Evolutionary conservation across 2,888 invertebrate genomes (phyloP).

Genomic region (Merodon equestris): DNA sequence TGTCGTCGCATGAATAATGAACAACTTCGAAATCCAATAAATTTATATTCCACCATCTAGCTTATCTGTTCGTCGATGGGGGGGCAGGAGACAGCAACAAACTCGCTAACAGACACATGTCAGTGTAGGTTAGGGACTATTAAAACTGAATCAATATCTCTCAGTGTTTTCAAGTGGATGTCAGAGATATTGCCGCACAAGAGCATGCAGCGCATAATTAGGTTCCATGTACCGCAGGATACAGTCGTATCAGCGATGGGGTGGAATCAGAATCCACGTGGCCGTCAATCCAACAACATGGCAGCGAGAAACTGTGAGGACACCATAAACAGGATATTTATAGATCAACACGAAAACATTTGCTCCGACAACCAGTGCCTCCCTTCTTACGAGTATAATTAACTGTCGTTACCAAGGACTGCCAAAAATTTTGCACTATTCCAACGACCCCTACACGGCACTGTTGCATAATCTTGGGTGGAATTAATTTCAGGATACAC

Average conservation of each 20-base stretch:
- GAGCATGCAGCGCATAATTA: constrained; percentile 62
- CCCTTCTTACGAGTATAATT: constrained; percentile 39
- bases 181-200: constrained; percentile 49
- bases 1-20: constrained; percentile 47
- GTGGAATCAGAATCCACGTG: too few species aligned
- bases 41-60: constrained; percentile 43
- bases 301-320: constrained; percentile 56
- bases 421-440: constrained; percentile 23
- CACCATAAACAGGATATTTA: constrained; percentile 62
- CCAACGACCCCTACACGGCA: constrained; percentile 5
- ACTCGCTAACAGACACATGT: constrained; percentile 12
- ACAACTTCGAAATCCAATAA: constrained; percentile 59
- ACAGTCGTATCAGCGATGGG: too few species aligned
- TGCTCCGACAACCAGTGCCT: constrained; percentile 28
- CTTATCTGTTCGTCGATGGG: too few species aligned
- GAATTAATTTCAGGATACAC: constrained; percentile 50
- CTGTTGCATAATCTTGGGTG: constrained; percentile 68
- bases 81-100: not conserved
- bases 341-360: constrained; percentile 64
- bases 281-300: constrained; percentile 40
- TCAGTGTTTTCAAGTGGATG: constrained; percentile 51
- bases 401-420: constrained; percentile 62
- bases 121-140: constrained; percentile 22
- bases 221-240: constrained; percentile 26
- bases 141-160: constrained; percentile 61